Conservation (phyloP, 2,113 vertebrate genomes). For the Ranitomeya variabilis region DNA sequence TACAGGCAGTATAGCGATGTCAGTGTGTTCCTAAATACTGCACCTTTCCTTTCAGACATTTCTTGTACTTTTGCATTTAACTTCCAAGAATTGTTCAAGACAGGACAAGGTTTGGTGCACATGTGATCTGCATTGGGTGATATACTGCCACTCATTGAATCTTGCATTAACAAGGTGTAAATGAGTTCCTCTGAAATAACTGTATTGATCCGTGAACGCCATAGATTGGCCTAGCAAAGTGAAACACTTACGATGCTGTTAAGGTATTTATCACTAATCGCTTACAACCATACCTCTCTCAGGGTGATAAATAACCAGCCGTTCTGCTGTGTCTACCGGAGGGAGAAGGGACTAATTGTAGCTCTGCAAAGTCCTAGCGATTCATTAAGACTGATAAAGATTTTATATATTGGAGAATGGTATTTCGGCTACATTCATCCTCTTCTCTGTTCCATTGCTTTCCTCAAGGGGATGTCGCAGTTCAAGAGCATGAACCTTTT, state of each 20-base stretch:
- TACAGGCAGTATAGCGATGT: no score
- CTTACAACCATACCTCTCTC: constrained; percentile 26
- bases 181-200: constrained; percentile 31
- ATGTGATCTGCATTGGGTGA: constrained; percentile 9
- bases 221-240: constrained; percentile 25
- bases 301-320: not conserved
- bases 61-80: not conserved
- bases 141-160: constrained; percentile 14
- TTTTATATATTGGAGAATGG: constrained; percentile 30
- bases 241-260: constrained; percentile 23
- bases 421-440: not conserved
- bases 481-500: constrained; percentile 47
- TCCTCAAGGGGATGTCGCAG: not conserved
- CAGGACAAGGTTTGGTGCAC: not conserved
- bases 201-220: constrained; percentile 5
- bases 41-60: not conserved
- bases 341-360: not conserved
- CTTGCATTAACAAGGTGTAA: constrained; percentile 33
- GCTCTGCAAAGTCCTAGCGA: not conserved
- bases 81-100: not conserved
- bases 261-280: constrained; percentile 34
- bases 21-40: not conserved
- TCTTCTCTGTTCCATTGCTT: not conserved
- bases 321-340: not conserved
- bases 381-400: constrained; percentile 19